Percentiles rank a stretch among this genome's conserved stretches.
Conservation (phyloP, 1,140 invertebrate genomes). For the Sarcophaga peregrina region DNA sequence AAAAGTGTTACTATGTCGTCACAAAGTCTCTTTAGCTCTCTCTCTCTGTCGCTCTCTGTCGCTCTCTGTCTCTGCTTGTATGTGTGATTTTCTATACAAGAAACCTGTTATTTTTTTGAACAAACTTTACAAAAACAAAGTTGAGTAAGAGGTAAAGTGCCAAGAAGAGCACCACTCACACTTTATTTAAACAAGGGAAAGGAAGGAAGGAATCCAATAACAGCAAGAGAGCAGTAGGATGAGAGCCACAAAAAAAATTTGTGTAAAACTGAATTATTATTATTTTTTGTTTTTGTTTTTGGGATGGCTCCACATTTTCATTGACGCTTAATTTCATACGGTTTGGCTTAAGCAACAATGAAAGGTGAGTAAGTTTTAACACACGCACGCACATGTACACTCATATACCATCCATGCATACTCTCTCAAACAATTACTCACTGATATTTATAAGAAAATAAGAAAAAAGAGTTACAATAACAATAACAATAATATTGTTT, state of each 20-base stretch:
- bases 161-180: neutral
- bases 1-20: constrained; percentile 35
- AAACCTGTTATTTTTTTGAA: neutral
- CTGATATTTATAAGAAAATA: neutral
- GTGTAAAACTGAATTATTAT: neutral
- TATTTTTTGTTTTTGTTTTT: too few relatives aligned
- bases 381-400: neutral
- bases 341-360: constrained; percentile 17
- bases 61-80: neutral
- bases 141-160: neutral
- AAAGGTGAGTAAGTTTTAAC: constrained; percentile 2
- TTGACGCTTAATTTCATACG: constrained; percentile 26
- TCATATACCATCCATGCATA: neutral
- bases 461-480: too few relatives aligned
- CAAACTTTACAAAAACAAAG: neutral
- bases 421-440: neutral
- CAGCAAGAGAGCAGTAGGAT: neutral
- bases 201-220: neutral
- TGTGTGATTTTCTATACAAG: neutral
- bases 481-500: too few relatives aligned
- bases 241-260: neutral
- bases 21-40: constrained; percentile 31
- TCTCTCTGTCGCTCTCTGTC: neutral
- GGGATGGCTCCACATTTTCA: constrained; percentile 29
- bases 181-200: neutral